Conservation (phyloP, 1,140 invertebrate genomes). For the Eubasilissa regina region DNA sequence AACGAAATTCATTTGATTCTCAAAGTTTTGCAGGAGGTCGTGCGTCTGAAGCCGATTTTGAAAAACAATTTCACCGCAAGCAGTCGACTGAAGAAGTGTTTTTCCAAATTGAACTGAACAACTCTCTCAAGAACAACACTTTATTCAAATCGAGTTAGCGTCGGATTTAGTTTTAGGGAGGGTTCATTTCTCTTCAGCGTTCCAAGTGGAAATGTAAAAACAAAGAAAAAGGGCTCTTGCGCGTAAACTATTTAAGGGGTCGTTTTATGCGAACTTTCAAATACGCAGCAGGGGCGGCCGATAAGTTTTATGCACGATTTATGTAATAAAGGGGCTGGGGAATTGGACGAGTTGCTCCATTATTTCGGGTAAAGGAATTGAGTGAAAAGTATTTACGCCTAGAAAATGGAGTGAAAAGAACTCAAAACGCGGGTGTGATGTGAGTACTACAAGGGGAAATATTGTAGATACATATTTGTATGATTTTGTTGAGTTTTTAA, state of each 20-base stretch:
- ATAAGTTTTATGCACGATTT: constrained; percentile 59
- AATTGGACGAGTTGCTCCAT: constrained; percentile 48
- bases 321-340: constrained; percentile 55
- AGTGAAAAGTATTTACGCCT: constrained; percentile 60
- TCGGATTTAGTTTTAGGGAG: constrained; percentile 52
- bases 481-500: no score
- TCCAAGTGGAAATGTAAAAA: constrained; percentile 45
- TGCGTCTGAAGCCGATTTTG: no score
- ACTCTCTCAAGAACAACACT: constrained; percentile 51
- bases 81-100: neutral
- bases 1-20: no score
- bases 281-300: constrained; percentile 31
- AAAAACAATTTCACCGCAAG: neutral
- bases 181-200: neutral
- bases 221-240: constrained; percentile 54
- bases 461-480: no score
- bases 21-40: no score
- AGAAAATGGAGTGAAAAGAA: constrained; percentile 59
- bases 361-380: constrained; percentile 56
- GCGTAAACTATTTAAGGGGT: constrained; percentile 39
- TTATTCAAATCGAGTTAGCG: constrained; percentile 60
- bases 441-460: neutral
- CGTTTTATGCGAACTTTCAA: constrained; percentile 50
- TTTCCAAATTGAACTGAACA: constrained; percentile 45
- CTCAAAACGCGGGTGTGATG: constrained; percentile 30